phyloP scores from a whole-genome alignment of 2,113 vertebrate species.

The Centropus unirufus region DNA sequence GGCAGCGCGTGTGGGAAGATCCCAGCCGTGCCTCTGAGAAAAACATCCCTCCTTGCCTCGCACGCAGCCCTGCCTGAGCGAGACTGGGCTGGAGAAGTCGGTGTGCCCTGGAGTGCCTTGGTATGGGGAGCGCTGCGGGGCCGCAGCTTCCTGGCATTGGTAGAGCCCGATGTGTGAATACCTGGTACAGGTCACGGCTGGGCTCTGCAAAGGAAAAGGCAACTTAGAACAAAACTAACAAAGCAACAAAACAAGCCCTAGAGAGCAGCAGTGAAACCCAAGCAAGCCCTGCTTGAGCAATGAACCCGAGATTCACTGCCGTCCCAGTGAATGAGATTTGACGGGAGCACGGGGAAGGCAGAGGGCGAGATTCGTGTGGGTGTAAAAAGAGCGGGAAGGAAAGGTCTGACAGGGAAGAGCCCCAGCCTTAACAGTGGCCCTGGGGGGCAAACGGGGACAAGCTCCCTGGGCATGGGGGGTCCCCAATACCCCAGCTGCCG shows the following conservation, averaged over 20 bases:
- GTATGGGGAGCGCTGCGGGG: no score
- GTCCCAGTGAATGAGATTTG: no score
- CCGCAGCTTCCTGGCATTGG: accelerated
- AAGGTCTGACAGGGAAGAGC: background rate
- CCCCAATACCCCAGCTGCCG: background rate
- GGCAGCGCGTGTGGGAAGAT: background rate
- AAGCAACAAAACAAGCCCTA: background rate
- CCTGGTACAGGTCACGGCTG: background rate
- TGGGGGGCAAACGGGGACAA: background rate
- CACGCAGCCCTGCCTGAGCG: background rate
- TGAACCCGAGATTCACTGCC: background rate
- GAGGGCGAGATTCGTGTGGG: background rate
- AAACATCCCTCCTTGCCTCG: accelerated
- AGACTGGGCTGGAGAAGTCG: background rate
- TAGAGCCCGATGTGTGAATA: background rate
- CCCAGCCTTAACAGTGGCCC: background rate
- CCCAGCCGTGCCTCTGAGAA: accelerated
- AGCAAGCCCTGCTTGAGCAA: background rate
- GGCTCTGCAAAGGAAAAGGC: background rate
- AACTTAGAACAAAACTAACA: background rate
- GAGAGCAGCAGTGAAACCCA: background rate
- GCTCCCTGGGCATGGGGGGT: accelerated
- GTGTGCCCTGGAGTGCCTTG: accelerated
- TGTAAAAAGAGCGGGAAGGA: background rate
- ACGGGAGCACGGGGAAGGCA: accelerated